phyloP scores from a whole-genome alignment of 2,797 vertebrate genomes.

The Pteropus rufus region DNA sequence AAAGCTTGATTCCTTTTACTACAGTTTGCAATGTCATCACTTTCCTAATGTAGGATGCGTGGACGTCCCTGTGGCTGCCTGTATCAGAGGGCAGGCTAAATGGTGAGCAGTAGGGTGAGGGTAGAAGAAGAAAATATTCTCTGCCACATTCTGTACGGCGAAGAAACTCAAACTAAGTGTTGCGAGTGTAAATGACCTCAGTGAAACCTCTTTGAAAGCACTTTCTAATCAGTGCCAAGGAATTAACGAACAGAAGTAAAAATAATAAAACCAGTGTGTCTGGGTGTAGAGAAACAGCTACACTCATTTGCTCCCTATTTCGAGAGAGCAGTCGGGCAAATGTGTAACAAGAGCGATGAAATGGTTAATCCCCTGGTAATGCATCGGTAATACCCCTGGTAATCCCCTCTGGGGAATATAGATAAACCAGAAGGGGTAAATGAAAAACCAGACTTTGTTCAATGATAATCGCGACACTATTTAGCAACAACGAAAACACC shows the following conservation, averaged over 20 bases:
- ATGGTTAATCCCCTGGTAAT: neutral
- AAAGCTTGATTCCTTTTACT: constrained; percentile 49
- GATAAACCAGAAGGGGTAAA: neutral
- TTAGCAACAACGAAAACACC: neutral
- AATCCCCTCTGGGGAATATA: neutral
- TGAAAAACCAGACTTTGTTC: neutral
- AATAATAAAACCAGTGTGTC: neutral
- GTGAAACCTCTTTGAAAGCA: neutral
- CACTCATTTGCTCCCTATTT: neutral
- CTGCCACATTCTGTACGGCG: neutral
- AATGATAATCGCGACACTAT: neutral
- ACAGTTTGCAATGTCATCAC: constrained; percentile 45
- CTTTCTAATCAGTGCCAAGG: neutral
- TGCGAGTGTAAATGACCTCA: neutral
- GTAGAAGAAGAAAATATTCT: neutral
- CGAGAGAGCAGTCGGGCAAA: neutral
- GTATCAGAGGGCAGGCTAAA: neutral
- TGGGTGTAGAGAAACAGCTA: neutral
- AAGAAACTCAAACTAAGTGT: neutral
- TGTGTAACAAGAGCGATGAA: neutral
- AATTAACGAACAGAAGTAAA: neutral
- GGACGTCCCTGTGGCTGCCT: neutral
- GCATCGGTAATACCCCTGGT: neutral
- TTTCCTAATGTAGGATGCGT: neutral
- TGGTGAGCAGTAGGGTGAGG: neutral